phyloP scores from a whole-genome alignment of 2,113 vertebrate species.

The Catagonus wagneri region DNA sequence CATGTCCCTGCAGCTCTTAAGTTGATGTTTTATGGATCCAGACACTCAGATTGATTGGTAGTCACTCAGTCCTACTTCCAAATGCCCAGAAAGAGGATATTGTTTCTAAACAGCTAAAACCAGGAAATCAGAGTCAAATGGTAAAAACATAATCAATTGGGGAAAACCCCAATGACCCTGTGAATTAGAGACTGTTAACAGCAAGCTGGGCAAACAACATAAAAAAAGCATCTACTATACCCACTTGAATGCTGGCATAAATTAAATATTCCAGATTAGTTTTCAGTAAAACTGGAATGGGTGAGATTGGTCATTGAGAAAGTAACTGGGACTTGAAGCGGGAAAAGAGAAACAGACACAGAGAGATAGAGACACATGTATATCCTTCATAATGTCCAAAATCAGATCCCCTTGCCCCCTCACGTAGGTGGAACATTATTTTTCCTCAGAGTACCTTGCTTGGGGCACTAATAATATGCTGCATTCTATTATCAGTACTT shows the following conservation, averaged over 20 bases:
- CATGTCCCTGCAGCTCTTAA: neutral
- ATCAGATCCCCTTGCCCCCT: neutral
- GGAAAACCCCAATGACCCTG: fast-evolving
- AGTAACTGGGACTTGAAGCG: no score
- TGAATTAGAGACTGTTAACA: neutral
- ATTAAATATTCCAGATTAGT: neutral
- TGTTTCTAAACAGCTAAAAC: neutral
- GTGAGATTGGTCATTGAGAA: neutral
- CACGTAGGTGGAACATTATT: neutral
- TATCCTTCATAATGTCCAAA: neutral
- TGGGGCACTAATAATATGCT: neutral
- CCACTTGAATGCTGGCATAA: neutral
- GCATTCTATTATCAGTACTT: neutral
- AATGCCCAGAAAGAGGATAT: neutral
- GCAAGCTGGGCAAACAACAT: neutral
- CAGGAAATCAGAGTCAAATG: neutral
- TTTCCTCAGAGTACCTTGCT: neutral
- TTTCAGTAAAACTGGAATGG: neutral
- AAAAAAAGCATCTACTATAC: neutral
- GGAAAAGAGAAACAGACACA: neutral
- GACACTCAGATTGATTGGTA: no score
- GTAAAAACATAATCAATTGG: neutral
- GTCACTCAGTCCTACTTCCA: neutral
- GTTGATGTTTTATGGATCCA: neutral
- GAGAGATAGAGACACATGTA: neutral